These are phyloP conservation scores for Rhabdornis inornatus DNA, from an alignment of 2,113 vertebrate genomes.

Conservation along the genomic window DNA sequence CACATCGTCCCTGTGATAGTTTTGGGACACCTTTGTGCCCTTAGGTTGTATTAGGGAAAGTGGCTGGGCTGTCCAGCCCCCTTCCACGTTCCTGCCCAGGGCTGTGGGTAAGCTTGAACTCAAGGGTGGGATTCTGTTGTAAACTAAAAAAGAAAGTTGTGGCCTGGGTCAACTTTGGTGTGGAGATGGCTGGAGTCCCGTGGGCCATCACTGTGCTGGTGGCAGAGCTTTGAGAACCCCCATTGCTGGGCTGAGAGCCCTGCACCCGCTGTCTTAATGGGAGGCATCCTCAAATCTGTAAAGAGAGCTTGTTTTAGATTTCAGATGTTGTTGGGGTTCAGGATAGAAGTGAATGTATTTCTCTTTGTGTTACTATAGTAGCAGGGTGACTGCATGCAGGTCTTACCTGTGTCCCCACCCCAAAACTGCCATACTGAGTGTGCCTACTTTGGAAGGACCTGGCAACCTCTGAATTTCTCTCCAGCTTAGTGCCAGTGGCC, in stretches of 20 bases:
- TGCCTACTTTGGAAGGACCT: not conserved
- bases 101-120: not conserved
- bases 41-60: not conserved
- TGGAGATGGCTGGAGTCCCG: fast-evolving
- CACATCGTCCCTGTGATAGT: fast-evolving
- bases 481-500: not conserved
- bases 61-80: not conserved
- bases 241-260: not conserved
- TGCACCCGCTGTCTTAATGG: not conserved
- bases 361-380: not conserved
- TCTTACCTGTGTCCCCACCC: not conserved
- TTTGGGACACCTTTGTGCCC: not conserved
- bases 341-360: not conserved
- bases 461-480: not conserved
- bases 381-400: not conserved
- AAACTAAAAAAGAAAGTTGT: not conserved
- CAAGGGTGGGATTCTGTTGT: not conserved
- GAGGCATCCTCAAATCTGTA: not conserved
- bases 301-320: not conserved
- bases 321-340: not conserved
- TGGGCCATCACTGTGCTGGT: not conserved
- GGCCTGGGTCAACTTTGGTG: not conserved
- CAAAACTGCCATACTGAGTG: not conserved
- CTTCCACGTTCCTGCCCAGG: not conserved
- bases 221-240: not conserved